Evolutionary conservation across 2,888 invertebrate genomes (phyloP).

Genomic region (Fabriciana adippe): DNA sequence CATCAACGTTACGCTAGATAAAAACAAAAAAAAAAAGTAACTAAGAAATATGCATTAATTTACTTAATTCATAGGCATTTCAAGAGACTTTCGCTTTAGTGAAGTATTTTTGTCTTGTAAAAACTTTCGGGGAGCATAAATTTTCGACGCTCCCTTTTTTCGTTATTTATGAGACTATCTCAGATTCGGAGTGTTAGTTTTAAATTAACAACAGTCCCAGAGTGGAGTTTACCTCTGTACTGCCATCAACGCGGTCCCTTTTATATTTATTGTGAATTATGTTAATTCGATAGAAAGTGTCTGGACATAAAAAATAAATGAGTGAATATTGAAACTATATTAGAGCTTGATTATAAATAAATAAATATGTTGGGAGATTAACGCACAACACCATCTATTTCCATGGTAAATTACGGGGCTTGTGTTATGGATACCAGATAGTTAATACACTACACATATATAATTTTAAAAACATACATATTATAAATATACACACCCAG

Average conservation of each 20-base stretch:
- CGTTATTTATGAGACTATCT: slow-evolving; percentile 74
- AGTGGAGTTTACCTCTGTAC: slow-evolving; percentile 4
- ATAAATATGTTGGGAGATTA: too few species aligned
- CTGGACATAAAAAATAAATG: too few species aligned
- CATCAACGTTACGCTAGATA: background rate
- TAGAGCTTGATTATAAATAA: too few species aligned
- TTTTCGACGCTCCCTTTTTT: slow-evolving; percentile 52
- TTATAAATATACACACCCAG: too few species aligned
- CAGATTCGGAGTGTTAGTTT: slow-evolving; percentile 59
- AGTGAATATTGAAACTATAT: too few species aligned
- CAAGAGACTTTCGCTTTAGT: slow-evolving; percentile 5
- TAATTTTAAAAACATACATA: too few species aligned
- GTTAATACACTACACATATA: too few species aligned
- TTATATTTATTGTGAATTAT: slow-evolving; percentile 13
- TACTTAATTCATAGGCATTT: slow-evolving; percentile 11
- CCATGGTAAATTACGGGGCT: too few species aligned
- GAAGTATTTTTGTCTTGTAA: slow-evolving; percentile 27
- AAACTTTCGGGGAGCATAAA: slow-evolving; percentile 48
- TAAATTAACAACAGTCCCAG: slow-evolving; percentile 59
- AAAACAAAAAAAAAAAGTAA: slow-evolving; percentile 8
- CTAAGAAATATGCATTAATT: slow-evolving; percentile 15
- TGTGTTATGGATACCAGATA: too few species aligned
- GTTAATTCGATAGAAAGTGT: slow-evolving; percentile 2
- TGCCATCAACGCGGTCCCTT: slow-evolving; percentile 5
- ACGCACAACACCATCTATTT: too few species aligned